These are phyloP conservation scores for Percina caprodes DNA, from an alignment of 2,113 vertebrate species.

Conservation along the genomic window DNA sequence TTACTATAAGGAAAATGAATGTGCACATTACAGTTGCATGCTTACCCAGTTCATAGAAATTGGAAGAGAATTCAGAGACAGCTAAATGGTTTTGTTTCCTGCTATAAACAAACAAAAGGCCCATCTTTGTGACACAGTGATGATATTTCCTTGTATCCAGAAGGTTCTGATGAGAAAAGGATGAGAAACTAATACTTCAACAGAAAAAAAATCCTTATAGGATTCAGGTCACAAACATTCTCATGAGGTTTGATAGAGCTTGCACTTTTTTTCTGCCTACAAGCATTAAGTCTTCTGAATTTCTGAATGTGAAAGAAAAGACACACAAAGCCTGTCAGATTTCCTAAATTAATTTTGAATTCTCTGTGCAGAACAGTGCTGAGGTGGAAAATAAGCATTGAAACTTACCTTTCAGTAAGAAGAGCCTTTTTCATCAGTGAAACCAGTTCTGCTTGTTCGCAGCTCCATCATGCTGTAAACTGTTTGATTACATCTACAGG, in stretches of 20 bases:
- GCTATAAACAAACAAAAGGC: constrained; percentile 4
- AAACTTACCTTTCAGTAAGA: constrained; percentile 61
- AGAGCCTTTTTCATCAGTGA: constrained; percentile 63
- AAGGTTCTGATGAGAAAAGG: not conserved
- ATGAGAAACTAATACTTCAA: constrained; percentile 1
- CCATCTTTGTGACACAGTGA: not conserved
- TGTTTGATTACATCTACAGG: not conserved
- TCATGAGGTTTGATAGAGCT: constrained; percentile 4
- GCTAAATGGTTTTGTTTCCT: constrained; percentile 2
- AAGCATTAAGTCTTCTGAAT: not conserved
- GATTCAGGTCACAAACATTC: constrained; percentile 34
- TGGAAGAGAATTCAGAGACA: not conserved
- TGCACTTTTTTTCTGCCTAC: not conserved
- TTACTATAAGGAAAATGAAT: not conserved
- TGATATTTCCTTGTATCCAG: not conserved
- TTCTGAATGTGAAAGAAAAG: not conserved
- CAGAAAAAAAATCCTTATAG: not conserved
- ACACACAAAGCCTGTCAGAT: constrained; percentile 4
- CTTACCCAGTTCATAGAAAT: not conserved
- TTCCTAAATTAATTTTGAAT: not conserved
- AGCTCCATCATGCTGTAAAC: constrained; percentile 6
- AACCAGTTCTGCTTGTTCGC: constrained; percentile 28
- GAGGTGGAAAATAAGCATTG: constrained; percentile 57
- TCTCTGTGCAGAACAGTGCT: constrained; percentile 21
- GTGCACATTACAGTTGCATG: constrained; percentile 4